Conservation (phyloP, 2,797 vertebrate species). For the Sebastes baramenuke region DNA sequence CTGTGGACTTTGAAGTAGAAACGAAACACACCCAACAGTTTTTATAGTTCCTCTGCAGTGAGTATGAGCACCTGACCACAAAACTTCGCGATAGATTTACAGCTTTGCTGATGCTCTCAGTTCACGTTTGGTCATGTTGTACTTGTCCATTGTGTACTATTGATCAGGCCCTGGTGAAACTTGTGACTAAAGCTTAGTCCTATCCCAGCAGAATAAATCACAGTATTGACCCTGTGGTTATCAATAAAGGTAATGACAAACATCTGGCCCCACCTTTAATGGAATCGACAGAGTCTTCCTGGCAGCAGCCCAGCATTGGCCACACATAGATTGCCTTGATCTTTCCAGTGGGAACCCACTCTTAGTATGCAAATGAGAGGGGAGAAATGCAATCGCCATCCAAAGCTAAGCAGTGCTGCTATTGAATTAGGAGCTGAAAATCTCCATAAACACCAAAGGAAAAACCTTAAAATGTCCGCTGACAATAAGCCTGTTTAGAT, state of each 20-base stretch:
- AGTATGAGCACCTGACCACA: slow-evolving; percentile 39
- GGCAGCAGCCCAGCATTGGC: slow-evolving; percentile 70
- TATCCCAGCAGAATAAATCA: slow-evolving; percentile 86
- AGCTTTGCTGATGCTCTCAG: slow-evolving; percentile 70
- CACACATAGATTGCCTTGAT: slow-evolving; percentile 83
- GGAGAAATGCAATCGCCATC: slow-evolving; percentile 64
- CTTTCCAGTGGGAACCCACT: slow-evolving; percentile 78
- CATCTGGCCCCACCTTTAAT: slow-evolving; percentile 87
- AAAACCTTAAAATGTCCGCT: slow-evolving; percentile 64
- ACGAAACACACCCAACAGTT: slow-evolving; percentile 23
- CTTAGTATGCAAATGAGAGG: slow-evolving; percentile 76
- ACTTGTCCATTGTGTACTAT: slow-evolving; percentile 84
- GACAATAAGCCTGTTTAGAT: slow-evolving; percentile 70
- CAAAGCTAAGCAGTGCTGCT: slow-evolving; percentile 59
- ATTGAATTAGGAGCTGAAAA: slow-evolving; percentile 70
- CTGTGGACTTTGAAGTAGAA: slow-evolving; percentile 17
- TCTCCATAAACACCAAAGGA: slow-evolving; percentile 73
- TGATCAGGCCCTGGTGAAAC: slow-evolving; percentile 81
- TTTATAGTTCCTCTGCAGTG: slow-evolving; percentile 19
- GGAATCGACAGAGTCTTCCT: slow-evolving; percentile 83
- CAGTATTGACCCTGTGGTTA: slow-evolving; percentile 84
- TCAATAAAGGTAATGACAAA: slow-evolving; percentile 89
- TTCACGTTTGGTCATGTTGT: slow-evolving; percentile 78
- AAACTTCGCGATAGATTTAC: slow-evolving; percentile 65
- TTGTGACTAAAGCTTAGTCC: slow-evolving; percentile 86